Conservation (phyloP, 2,888 invertebrate species). For the Drosophila mulleri region DNA sequence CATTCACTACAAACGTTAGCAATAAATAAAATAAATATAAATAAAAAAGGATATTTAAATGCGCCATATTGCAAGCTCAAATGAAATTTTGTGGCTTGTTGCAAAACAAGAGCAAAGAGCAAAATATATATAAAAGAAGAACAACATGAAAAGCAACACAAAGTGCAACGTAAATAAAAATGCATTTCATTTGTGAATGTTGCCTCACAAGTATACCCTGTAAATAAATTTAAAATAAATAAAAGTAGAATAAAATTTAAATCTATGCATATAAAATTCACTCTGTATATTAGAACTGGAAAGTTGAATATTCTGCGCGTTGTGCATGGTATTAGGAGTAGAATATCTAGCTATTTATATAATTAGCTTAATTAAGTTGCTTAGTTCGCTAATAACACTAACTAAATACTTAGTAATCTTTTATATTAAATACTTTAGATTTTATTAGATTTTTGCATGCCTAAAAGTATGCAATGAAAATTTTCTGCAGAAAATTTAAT, state of each 20-base stretch:
- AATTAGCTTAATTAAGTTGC: no score
- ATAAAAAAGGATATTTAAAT: slow-evolving; percentile 62
- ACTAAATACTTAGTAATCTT: not conserved
- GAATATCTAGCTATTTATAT: no score
- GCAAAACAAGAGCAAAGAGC: slow-evolving; percentile 42
- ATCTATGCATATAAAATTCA: no score
- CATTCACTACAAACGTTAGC: not conserved
- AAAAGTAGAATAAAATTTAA: not conserved
- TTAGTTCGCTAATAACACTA: not conserved
- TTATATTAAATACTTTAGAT: not conserved
- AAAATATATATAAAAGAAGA: not conserved
- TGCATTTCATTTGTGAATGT: not conserved
- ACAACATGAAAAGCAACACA: slow-evolving; percentile 18
- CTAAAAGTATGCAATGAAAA: slow-evolving; percentile 13
- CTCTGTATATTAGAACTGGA: no score
- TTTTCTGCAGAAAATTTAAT: not conserved
- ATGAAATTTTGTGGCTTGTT: slow-evolving; percentile 77
- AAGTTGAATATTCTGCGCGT: no score
- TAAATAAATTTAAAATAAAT: not conserved
- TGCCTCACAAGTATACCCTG: not conserved
- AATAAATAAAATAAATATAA: slow-evolving; percentile 28
- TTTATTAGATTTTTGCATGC: not conserved
- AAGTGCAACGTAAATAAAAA: slow-evolving; percentile 37
- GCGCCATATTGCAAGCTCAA: slow-evolving; percentile 74
- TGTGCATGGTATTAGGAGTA: no score